Evolutionary conservation across 2,888 invertebrate genomes (phyloP), one percentile per base, ranked within the genome.

Genomic region (Eremobia ochroleuca): DNA sequence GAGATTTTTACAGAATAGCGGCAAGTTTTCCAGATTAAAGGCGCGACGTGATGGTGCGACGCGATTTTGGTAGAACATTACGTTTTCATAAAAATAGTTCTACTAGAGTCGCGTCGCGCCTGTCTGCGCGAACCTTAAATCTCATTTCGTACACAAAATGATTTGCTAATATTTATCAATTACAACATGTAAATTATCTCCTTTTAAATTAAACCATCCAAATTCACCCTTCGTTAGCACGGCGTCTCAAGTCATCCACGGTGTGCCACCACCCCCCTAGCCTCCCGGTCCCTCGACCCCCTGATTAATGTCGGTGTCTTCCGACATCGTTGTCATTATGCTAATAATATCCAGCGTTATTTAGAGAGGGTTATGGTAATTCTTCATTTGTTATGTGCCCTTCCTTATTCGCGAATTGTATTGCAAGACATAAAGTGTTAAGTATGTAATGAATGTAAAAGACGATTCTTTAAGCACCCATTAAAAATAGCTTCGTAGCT

Each of bases 281-380:
- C 25, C 34, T 11, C 25, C 68, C 34, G 18, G 18, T 0, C 9
- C 37, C 37, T 9, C 43, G 34, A 8, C 49, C 58, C 88, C 77
- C 77, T 91, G 90, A 92, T 92, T 90, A 89, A 90, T 91, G 92
- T 87, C 82, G 79, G 70, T 87, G 70, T 85, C 88, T 91, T 92
- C 92, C 92, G 91, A 86, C 88, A 83, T 73, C 77, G 88, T 86
- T 79, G 89, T 89, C 91, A 88, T 92, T 92, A 92, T 92, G 92
- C 87, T 90, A 92, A 92, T 92, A 79, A 79, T 74, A 81, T 79
- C 68, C 69, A 72, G 65, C 78, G 65, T 81, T 77, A 74, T 87
- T 83, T 81, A 52, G 61, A 75, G 76, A 81, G 83, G 86, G 86
- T 82, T 79, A 77, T 73, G 81, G 61, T 77, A 74, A 83, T 87